Conservation (phyloP, 1,140 invertebrate species). For the Eufriesea mexicana region DNA sequence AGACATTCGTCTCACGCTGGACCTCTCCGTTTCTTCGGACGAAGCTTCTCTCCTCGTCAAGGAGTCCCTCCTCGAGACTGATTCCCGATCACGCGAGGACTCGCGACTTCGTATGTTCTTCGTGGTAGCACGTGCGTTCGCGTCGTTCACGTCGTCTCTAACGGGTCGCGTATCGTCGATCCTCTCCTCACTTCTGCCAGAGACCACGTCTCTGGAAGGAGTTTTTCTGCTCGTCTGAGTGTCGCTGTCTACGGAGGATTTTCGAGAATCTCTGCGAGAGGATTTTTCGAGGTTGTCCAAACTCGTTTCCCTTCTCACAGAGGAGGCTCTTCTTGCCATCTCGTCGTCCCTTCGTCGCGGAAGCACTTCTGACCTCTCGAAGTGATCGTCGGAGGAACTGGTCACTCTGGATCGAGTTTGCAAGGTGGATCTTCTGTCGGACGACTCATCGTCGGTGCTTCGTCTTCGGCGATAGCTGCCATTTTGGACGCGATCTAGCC, state of each 20-base stretch:
- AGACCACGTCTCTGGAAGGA: conserved; percentile 24
- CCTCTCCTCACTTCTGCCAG: conserved; percentile 10
- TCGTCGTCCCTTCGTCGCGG: conserved; percentile 45
- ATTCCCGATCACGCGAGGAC: conserved; percentile 30
- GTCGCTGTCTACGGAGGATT: conserved; percentile 61
- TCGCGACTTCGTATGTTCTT: conserved; percentile 30
- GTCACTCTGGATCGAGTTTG: conserved; percentile 64
- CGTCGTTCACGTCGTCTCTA: not conserved
- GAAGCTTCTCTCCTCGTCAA: conserved; percentile 39
- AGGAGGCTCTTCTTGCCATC: conserved; percentile 31
- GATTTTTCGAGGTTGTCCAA: conserved; percentile 51
- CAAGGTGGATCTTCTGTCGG: conserved; percentile 62
- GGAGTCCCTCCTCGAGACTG: conserved; percentile 23
- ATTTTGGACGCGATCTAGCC: conserved; percentile 49
- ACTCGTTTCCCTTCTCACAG: conserved; percentile 35
- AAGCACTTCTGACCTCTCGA: conserved; percentile 67
- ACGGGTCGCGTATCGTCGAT: not conserved
- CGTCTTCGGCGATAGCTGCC: conserved; percentile 59
- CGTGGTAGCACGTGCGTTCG: not conserved
- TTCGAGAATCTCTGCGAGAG: conserved; percentile 48
- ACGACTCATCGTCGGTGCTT: conserved; percentile 75
- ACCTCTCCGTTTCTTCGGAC: conserved; percentile 36
- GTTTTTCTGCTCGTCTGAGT: conserved; percentile 17
- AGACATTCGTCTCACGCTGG: conserved; percentile 51
- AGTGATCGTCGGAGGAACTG: conserved; percentile 78